Percentiles rank a stretch among this genome's conserved stretches.
These are phyloP conservation scores for Aleiodes alternator DNA, from an alignment of 2,888 invertebrate species.

Conservation along the genomic window DNA sequence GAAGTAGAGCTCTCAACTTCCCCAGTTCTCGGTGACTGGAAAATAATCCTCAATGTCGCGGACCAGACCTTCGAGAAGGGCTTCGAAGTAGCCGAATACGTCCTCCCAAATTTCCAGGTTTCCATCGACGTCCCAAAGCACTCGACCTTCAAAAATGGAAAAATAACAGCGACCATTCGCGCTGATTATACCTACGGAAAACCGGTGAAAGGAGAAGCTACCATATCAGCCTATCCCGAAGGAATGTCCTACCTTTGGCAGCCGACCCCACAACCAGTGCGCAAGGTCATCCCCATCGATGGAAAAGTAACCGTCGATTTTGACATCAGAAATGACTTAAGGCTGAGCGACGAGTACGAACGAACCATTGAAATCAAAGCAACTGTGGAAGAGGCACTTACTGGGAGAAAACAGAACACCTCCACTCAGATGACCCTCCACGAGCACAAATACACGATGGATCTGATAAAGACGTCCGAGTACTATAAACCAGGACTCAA, in stretches of 20 bases:
- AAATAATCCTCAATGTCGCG: conserved; percentile 82
- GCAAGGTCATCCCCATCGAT: conserved; percentile 80
- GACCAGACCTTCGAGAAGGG: conserved; percentile 83
- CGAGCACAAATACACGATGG: conserved; percentile 85
- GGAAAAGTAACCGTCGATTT: conserved; percentile 88
- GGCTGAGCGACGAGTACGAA: conserved; percentile 86
- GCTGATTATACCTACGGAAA: conserved; percentile 93
- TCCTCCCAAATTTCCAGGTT: conserved; percentile 95
- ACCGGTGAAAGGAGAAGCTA: conserved; percentile 90
- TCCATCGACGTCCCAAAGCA: conserved; percentile 88
- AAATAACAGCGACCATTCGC: conserved; percentile 86
- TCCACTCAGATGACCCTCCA: conserved; percentile 85
- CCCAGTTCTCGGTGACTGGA: conserved; percentile 93
- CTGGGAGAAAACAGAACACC: conserved; percentile 89
- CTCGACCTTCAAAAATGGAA: conserved; percentile 87
- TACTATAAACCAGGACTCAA: conserved; percentile 93
- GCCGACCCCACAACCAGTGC: conserved; percentile 82
- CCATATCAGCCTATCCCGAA: conserved; percentile 89
- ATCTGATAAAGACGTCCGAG: conserved; percentile 87
- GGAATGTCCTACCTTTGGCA: conserved; percentile 87
- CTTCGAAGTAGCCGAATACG: conserved; percentile 92
- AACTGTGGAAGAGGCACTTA: conserved; percentile 92
- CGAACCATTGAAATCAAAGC: conserved; percentile 91
- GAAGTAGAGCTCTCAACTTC: conserved; percentile 87
- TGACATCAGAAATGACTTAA: conserved; percentile 83